A percentile compares a stretch with the other conserved stretches of the same genome.
phyloP scores from a whole-genome alignment of 2,797 vertebrate genomes.

The Clarias laeviceps region DNA sequence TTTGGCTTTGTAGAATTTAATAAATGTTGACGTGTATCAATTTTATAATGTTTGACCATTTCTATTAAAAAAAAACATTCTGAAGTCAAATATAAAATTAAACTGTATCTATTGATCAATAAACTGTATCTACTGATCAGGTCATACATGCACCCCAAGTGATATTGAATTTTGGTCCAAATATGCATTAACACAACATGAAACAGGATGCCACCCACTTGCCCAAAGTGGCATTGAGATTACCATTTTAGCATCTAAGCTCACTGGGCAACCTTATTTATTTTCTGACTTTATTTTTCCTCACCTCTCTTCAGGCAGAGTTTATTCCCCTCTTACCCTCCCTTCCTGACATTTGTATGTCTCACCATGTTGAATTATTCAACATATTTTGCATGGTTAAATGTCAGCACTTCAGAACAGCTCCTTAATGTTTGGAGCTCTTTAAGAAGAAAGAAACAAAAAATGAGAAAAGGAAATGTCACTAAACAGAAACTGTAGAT shows the following conservation, averaged over 20 bases:
- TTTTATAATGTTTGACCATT: no score
- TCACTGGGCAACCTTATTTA: slow-evolving; percentile 2
- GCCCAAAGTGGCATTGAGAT: slow-evolving; percentile 20
- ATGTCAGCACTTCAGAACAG: slow-evolving; percentile 74
- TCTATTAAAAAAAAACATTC: background rate
- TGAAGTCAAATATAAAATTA: background rate
- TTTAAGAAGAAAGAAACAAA: slow-evolving; percentile 33
- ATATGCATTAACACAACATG: slow-evolving; percentile 41
- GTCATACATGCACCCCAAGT: background rate
- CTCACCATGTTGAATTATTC: slow-evolving; percentile 72
- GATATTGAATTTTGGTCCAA: background rate
- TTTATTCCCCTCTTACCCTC: slow-evolving; percentile 28
- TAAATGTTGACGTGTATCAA: background rate
- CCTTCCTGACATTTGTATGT: slow-evolving; percentile 72
- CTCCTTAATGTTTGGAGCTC: slow-evolving; percentile 35
- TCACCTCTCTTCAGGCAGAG: slow-evolving; percentile 43
- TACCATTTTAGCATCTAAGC: slow-evolving; percentile 46
- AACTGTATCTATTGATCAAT: background rate
- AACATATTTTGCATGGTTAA: slow-evolving; percentile 73
- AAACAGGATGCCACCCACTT: slow-evolving; percentile 24
- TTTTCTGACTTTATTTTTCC: slow-evolving; percentile 38
- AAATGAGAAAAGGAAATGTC: slow-evolving; percentile 16
- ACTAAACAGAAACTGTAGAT: background rate
- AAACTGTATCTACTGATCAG: no score
- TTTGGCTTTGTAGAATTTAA: background rate